phyloP scores from a whole-genome alignment of 2,797 vertebrate species.

The Sphaeramia orbicularis region DNA sequence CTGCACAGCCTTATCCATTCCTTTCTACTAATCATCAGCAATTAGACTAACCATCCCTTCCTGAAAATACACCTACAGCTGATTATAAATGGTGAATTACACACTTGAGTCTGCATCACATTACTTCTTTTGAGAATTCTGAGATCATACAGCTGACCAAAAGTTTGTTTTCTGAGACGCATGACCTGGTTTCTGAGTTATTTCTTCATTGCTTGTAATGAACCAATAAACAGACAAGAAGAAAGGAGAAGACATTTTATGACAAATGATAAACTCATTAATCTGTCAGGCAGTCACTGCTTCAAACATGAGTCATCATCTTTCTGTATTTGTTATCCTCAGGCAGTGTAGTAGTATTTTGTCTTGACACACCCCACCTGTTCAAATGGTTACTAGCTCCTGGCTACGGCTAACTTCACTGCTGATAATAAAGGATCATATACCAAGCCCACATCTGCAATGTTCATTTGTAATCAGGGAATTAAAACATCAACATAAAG shows the following conservation, averaged over 20 bases:
- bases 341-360: conserved; percentile 5
- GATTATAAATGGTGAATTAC: neutral
- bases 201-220: neutral
- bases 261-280: conserved; percentile 10
- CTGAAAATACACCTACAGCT: conserved; percentile 1
- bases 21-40: neutral
- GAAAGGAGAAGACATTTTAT: neutral
- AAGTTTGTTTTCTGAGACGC: neutral
- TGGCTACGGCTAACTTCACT: neutral
- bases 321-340: conserved; percentile 11
- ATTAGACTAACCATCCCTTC: neutral
- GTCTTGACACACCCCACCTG: conserved; percentile 31
- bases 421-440: neutral
- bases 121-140: neutral
- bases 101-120: neutral
- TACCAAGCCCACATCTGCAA: neutral
- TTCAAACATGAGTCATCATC: neutral
- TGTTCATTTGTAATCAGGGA: neutral
- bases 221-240: neutral
- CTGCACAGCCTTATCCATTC: neutral
- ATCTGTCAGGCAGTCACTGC: neutral
- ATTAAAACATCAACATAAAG: conserved; percentile 1
- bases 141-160: neutral
- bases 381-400: conserved; percentile 14
- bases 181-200: neutral